A percentile compares a stretch with the other conserved stretches of the same genome.
Conservation (phyloP, 2,797 vertebrate species). For the Momotus momota region DNA sequence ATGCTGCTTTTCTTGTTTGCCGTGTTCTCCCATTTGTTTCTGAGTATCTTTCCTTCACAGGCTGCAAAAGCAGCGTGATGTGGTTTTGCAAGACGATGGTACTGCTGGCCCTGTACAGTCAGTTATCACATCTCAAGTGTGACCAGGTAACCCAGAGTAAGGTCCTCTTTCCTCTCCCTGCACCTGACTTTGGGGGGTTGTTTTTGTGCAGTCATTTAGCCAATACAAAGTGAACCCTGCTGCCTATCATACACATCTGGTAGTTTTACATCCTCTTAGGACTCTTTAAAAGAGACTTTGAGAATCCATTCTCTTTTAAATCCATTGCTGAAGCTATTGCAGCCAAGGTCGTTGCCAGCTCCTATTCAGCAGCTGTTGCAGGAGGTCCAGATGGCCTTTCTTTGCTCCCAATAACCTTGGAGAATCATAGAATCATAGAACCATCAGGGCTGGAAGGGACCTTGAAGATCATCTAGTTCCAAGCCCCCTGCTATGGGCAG, state of each 20-base stretch:
- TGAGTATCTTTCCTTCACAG: not conserved
- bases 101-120: not conserved
- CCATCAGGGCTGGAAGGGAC: no score
- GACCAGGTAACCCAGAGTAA: not conserved
- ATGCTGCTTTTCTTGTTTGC: not conserved
- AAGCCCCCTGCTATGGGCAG: no score
- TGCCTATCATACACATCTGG: not conserved
- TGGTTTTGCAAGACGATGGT: not conserved
- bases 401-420: constrained; percentile 23
- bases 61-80: not conserved
- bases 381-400: constrained; percentile 24
- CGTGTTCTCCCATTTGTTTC: not conserved
- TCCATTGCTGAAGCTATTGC: not conserved
- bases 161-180: not conserved
- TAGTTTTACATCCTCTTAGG: not conserved
- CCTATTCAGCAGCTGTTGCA: not conserved
- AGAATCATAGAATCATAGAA: no score
- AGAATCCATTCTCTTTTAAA: not conserved
- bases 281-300: not conserved
- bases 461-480: no score
- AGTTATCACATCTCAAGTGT: not conserved
- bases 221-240: not conserved
- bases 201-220: not conserved
- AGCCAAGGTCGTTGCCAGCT: not conserved
- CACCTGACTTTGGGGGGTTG: not conserved